Evolutionary conservation across 1,140 invertebrate genomes (phyloP).

Genomic region (Cherax quadricarinatus): DNA sequence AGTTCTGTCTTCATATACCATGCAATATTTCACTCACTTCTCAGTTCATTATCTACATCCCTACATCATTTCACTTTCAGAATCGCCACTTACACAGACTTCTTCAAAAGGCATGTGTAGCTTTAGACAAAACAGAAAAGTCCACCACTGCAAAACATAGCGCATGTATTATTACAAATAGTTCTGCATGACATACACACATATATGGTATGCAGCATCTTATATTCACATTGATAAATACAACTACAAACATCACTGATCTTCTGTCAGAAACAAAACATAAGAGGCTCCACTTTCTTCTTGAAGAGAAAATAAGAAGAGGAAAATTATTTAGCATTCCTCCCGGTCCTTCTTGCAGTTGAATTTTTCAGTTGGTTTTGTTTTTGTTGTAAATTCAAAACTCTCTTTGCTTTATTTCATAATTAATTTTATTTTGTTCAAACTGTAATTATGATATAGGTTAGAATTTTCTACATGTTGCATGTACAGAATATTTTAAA

Average conservation of each 20-base stretch:
- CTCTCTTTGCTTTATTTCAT: not conserved
- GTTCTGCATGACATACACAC: not conserved
- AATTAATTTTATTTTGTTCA: not conserved
- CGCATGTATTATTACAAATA: not conserved
- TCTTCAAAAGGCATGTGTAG: not conserved
- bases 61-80: not conserved
- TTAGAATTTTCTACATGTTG: not conserved
- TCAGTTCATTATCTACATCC: not conserved
- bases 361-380: not conserved
- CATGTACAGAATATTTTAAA: not conserved
- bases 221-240: not conserved
- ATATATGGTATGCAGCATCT: not conserved
- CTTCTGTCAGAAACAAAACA: not conserved
- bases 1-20: not conserved
- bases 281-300: not conserved
- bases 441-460: not conserved
- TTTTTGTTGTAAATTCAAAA: not conserved
- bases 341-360: not conserved
- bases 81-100: not conserved
- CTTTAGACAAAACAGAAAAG: not conserved
- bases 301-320: not conserved
- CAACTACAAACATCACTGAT: not conserved
- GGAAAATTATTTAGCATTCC: not conserved
- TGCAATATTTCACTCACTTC: not conserved
- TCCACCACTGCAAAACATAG: constrained; percentile 17